Percentiles rank a stretch among this genome's conserved stretches.
Evolutionary conservation across 1,140 invertebrate genomes (phyloP).

Genomic region (Sitophilus oryzae): DNA sequence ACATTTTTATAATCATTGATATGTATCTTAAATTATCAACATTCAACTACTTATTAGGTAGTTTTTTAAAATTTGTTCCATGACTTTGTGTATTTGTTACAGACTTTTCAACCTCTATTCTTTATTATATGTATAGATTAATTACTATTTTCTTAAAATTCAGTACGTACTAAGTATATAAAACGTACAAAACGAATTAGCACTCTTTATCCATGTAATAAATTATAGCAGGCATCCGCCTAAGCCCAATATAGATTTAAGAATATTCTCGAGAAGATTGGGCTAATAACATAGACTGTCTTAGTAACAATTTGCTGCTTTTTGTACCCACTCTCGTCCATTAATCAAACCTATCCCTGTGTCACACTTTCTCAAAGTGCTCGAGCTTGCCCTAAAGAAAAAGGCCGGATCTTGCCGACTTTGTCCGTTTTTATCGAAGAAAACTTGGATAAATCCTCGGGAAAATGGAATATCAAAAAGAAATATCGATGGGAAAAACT

Average conservation of each 20-base stretch:
- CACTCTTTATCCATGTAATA: too few species aligned
- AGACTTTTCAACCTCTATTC: too few species aligned
- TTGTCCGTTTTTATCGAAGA: slow-evolving; percentile 22
- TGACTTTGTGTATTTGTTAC: too few species aligned
- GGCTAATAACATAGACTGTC: slow-evolving; percentile 20
- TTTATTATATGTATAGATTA: too few species aligned
- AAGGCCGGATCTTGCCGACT: slow-evolving; percentile 18
- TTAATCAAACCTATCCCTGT: slow-evolving; percentile 22
- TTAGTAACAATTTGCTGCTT: slow-evolving; percentile 21
- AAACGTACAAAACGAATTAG: too few species aligned
- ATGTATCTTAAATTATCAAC: too few species aligned
- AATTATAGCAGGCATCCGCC: too few species aligned
- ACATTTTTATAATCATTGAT: too few species aligned
- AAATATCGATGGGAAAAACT: not conserved
- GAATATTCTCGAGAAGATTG: slow-evolving; percentile 7
- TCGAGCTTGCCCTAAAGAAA: slow-evolving; percentile 7
- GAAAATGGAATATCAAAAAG: slow-evolving; percentile 19
- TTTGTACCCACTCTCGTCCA: slow-evolving; percentile 19
- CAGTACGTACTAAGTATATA: too few species aligned
- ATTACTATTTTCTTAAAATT: too few species aligned
- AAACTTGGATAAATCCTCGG: slow-evolving; percentile 25
- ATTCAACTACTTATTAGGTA: too few species aligned
- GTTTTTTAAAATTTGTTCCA: too few species aligned
- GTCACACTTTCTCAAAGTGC: slow-evolving; percentile 18
- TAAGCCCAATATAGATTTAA: slow-evolving; percentile 19